These are phyloP conservation scores for Acanthacorydalis orientalis DNA, from an alignment of 2,888 invertebrate species.

Conservation along the genomic window DNA sequence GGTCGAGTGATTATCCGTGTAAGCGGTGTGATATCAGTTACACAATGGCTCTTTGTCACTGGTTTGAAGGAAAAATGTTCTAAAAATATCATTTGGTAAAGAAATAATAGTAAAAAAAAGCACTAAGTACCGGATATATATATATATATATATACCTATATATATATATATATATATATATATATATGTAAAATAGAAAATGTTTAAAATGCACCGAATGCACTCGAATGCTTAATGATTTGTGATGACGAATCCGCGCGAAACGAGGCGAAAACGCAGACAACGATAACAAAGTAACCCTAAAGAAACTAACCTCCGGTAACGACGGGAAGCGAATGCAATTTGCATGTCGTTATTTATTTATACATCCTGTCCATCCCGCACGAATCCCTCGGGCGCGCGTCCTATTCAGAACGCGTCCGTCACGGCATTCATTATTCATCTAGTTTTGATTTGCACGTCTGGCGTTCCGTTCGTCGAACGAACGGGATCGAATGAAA, in stretches of 20 bases:
- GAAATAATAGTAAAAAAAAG: not conserved
- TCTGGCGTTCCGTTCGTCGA: not conserved
- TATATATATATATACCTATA: too few relatives aligned
- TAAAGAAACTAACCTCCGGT: not conserved
- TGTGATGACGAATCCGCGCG: not conserved
- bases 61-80: too few relatives aligned
- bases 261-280: not conserved
- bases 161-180: too few relatives aligned
- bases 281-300: not conserved
- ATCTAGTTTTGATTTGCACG: constrained; percentile 10
- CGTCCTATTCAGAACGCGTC: constrained; percentile 1
- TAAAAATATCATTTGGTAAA: too few relatives aligned
- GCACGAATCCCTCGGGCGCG: not conserved
- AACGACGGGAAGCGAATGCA: constrained; percentile 1
- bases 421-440: constrained; percentile 9
- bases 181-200: too few relatives aligned
- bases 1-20: too few relatives aligned
- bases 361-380: constrained; percentile 5
- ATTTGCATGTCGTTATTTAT: constrained; percentile 11
- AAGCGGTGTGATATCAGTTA: too few relatives aligned
- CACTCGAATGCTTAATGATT: too few relatives aligned
- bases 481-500: not conserved
- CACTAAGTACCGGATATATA: too few relatives aligned
- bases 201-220: too few relatives aligned
- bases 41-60: too few relatives aligned